Percentiles rank a stretch among this genome's conserved stretches.
phyloP scores from a whole-genome alignment of 2,888 invertebrate genomes.

The Spisula solida region DNA sequence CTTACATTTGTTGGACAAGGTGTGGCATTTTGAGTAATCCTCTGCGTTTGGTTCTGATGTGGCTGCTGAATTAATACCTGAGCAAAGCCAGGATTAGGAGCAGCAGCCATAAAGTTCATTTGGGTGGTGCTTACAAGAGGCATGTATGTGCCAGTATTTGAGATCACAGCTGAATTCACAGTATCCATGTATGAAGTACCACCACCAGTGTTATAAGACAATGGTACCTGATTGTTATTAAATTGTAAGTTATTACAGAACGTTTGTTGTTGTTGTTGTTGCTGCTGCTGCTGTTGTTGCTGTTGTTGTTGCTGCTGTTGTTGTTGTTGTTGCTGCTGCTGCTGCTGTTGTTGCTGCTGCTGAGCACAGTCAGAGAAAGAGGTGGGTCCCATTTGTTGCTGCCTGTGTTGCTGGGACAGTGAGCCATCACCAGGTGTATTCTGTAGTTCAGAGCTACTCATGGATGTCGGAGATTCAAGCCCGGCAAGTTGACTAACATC shows the following conservation, averaged over 20 bases:
- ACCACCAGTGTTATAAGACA: slow-evolving; percentile 62
- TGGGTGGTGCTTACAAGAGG: slow-evolving; percentile 74
- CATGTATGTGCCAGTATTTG: slow-evolving; percentile 74
- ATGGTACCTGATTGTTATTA: slow-evolving; percentile 69
- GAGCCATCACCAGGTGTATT: slow-evolving; percentile 90
- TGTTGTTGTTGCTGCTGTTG: slow-evolving; percentile 71
- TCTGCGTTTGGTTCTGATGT: slow-evolving; percentile 86
- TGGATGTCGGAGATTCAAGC: slow-evolving; percentile 95
- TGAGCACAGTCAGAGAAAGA: slow-evolving; percentile 87
- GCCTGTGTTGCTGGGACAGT: slow-evolving; percentile 76
- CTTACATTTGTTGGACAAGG: slow-evolving; percentile 77
- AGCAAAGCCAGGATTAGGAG: slow-evolving; percentile 68
- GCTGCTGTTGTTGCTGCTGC: slow-evolving; percentile 73
- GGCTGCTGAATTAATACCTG: slow-evolving; percentile 80
- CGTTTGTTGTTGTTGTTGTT: slow-evolving; percentile 63
- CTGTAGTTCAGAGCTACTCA: slow-evolving; percentile 93
- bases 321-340: slow-evolving; percentile 68
- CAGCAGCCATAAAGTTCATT: slow-evolving; percentile 73
- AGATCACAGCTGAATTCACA: slow-evolving; percentile 69
- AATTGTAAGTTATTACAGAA: slow-evolving; percentile 66
- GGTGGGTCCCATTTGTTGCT: slow-evolving; percentile 58
- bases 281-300: slow-evolving; percentile 71
- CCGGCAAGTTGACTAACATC: slow-evolving; percentile 94
- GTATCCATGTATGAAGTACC: slow-evolving; percentile 78
- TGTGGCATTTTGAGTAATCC: slow-evolving; percentile 79